Percentiles rank a stretch among this genome's conserved stretches.
Conservation (phyloP, 2,797 vertebrate species). For the Chelonia mydas region DNA sequence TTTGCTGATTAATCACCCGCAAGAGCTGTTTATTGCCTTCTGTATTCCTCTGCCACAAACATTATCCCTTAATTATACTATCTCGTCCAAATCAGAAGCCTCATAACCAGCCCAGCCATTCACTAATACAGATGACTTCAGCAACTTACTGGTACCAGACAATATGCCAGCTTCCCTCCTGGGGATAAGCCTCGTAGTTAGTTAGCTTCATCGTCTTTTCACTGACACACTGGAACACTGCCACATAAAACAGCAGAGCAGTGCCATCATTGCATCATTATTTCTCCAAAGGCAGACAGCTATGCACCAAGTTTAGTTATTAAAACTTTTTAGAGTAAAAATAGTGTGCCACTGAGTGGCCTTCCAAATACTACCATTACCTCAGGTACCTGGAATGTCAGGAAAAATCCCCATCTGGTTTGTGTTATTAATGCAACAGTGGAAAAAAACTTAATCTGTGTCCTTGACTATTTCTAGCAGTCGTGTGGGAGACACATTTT, state of each 20-base stretch:
- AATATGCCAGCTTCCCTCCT: slow-evolving; percentile 50
- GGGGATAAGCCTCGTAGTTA: slow-evolving; percentile 52
- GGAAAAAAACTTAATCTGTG: slow-evolving; percentile 85
- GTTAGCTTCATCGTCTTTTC: slow-evolving; percentile 65
- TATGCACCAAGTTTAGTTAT: slow-evolving; percentile 26
- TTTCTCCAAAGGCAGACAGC: slow-evolving; percentile 58
- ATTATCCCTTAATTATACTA: slow-evolving; percentile 65
- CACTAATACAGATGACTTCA: slow-evolving; percentile 61
- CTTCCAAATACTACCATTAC: slow-evolving; percentile 84
- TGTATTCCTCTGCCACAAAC: slow-evolving; percentile 61
- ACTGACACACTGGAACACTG: slow-evolving; percentile 58
- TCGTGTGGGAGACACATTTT: slow-evolving; percentile 85
- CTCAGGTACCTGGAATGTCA: slow-evolving; percentile 92
- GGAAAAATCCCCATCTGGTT: slow-evolving; percentile 88
- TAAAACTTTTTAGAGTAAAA: slow-evolving; percentile 71
- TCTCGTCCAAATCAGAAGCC: slow-evolving; percentile 48
- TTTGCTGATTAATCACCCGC: slow-evolving; percentile 73
- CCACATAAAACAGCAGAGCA: slow-evolving; percentile 66
- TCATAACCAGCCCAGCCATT: slow-evolving; percentile 29
- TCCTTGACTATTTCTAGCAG: slow-evolving; percentile 81
- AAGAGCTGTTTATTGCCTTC: slow-evolving; percentile 71
- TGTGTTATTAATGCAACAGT: slow-evolving; percentile 90
- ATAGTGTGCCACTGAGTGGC: slow-evolving; percentile 79
- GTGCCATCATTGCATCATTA: slow-evolving; percentile 50
- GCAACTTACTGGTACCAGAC: slow-evolving; percentile 49